Percentiles rank a stretch among this genome's conserved stretches.
Conservation (phyloP, 2,797 vertebrate genomes). For the Hafferia zeledoni region DNA sequence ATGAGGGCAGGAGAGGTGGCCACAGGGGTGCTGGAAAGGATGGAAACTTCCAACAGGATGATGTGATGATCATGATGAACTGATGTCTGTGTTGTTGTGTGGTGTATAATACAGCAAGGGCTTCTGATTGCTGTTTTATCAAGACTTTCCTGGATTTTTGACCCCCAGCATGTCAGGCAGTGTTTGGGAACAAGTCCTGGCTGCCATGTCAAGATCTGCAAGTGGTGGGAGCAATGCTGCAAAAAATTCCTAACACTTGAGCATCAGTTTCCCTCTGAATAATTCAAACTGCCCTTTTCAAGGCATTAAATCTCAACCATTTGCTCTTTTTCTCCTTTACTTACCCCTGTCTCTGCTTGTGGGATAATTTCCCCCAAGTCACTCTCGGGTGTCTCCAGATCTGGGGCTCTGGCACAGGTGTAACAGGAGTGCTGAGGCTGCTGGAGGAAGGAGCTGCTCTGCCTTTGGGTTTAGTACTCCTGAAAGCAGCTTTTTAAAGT, state of each 20-base stretch:
- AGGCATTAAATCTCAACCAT: background rate
- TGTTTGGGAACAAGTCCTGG: background rate
- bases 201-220: background rate
- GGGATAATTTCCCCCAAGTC: background rate
- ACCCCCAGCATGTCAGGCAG: background rate
- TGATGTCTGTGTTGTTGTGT: accelerated
- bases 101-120: background rate
- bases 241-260: background rate
- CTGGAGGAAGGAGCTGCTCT: background rate
- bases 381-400: accelerated
- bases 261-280: background rate
- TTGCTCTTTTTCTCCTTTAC: background rate
- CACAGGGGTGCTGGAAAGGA: background rate
- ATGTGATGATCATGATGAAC: accelerated
- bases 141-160: background rate
- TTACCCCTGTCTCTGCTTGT: background rate
- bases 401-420: background rate
- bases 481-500: background rate
- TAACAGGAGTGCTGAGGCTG: background rate
- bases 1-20: background rate
- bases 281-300: background rate
- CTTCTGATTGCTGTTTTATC: background rate
- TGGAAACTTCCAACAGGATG: background rate
- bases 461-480: background rate
- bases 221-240: background rate